Base-by-base conservation (phyloP, 1,140 invertebrate species). In the Dufourea novaeangliae region DNA sequence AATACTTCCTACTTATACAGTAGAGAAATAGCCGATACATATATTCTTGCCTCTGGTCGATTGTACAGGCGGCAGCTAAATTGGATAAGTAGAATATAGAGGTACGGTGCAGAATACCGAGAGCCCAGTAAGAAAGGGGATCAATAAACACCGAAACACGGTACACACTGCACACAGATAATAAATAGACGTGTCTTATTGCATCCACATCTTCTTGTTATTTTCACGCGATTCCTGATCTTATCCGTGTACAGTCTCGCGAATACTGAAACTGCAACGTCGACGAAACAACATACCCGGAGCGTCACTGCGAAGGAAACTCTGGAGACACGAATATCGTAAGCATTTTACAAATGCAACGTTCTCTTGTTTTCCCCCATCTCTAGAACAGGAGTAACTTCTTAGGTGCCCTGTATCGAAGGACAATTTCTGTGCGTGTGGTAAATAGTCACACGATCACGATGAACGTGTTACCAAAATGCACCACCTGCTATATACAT, bases 171-270 rank as follows among this genome's bases (percentile, higher is more conserved):
- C 46, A 8, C 46, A 8, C 4, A 50, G 46, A 50, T 50, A 50
- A 50, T 50, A 50, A 50, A 50, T 50, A n/a, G 46, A 50, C 46
- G 46, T 50, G 46, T 50, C 46, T 50, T 50, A 50, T 50, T 50
- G 46, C 46, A 8, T n/a, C 20, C 46, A 7, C 46, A n/a, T 22
- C 46, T 50, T 50, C 46, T n/a, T 17, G 20, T 17, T n/a, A n/a
- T 50, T n/a, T n/a, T 50, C 46, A n/a, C 46, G 20, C 46, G 46
- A 50, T n/a, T 50, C 46, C 20, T 17, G 46, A 50, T 50, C 46
- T n/a, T n/a, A n/a, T n/a, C 6, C 20, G 46, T 8, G 8, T 8
- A n/a, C 46, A n/a, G 46, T 50, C 20, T n/a, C 46, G 46, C 46
- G 20, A 50, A 50, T 17, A n/a, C 46, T n/a, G 20, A 50, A 50